Evolutionary conservation across 2,888 invertebrate species (phyloP).

Genomic region (Synanthedon vespiformis): DNA sequence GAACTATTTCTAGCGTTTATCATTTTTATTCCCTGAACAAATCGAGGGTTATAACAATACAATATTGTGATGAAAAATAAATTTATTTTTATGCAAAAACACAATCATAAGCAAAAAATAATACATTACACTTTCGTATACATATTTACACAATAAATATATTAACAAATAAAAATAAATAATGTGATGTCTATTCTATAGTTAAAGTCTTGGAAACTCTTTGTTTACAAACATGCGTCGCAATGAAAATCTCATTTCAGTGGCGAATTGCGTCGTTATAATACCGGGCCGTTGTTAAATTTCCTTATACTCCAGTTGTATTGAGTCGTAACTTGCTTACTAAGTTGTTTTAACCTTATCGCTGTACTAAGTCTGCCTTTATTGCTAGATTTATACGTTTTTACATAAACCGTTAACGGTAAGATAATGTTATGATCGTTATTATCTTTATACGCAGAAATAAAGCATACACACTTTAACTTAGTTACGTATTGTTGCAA

Average conservation of each 20-base stretch:
- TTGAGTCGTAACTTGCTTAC: constrained; percentile 3
- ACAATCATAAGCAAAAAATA: too few species aligned
- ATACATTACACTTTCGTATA: too few species aligned
- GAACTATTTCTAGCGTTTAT: too few species aligned
- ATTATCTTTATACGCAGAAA: neutral
- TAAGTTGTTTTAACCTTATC: neutral
- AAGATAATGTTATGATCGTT: neutral
- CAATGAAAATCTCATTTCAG: constrained; percentile 22
- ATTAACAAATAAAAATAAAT: too few species aligned
- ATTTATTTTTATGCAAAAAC: too few species aligned
- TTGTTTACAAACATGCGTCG: constrained; percentile 18
- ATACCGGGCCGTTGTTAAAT: constrained; percentile 4
- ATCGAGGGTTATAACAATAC: too few species aligned
- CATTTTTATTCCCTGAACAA: too few species aligned
- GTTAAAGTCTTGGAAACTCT: constrained; percentile 8
- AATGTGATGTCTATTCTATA: too few species aligned
- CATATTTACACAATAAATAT: too few species aligned
- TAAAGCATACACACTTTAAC: neutral
- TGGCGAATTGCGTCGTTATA: constrained; percentile 16
- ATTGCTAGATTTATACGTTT: neutral
- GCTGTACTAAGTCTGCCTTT: neutral
- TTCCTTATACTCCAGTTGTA: constrained; percentile 2
- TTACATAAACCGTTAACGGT: neutral
- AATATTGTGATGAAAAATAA: too few species aligned
- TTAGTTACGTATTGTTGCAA: neutral